phyloP scores from a whole-genome alignment of 2,888 invertebrate species.

The Epirrhoe alternata region DNA sequence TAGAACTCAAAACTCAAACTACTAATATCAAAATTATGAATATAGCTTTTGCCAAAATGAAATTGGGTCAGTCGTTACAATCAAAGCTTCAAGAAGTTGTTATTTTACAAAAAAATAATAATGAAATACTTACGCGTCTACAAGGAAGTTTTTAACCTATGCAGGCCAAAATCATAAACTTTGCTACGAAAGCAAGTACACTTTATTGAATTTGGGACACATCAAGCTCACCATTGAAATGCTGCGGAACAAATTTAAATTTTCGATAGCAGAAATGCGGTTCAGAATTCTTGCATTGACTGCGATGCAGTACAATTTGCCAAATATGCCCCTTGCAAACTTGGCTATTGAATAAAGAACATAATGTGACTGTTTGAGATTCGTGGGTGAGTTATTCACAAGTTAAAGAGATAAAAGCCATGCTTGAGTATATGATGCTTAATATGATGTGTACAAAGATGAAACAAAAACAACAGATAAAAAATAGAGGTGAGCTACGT shows the following conservation, averaged over 20 bases:
- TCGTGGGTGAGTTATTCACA: background rate
- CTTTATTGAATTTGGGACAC: slow-evolving; percentile 20
- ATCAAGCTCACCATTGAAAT: slow-evolving; percentile 25
- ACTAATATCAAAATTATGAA: no score
- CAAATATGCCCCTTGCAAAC: slow-evolving; percentile 13
- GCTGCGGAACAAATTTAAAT: slow-evolving; percentile 33
- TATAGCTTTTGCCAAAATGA: no score
- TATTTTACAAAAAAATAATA: no score
- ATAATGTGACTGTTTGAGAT: background rate
- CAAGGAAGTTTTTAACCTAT: no score
- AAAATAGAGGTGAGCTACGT: slow-evolving; percentile 19
- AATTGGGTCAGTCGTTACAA: no score
- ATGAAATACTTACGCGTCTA: no score
- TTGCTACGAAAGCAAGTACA: background rate
- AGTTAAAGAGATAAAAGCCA: background rate
- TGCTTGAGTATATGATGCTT: background rate
- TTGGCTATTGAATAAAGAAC: slow-evolving; percentile 12
- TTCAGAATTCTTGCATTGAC: slow-evolving; percentile 33
- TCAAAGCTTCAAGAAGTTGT: no score
- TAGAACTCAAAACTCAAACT: no score
- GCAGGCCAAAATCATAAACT: background rate
- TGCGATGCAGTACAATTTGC: slow-evolving; percentile 26
- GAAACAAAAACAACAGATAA: background rate
- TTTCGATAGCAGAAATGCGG: slow-evolving; percentile 30
- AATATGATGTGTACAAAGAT: background rate